Conservation (phyloP, 2,888 invertebrate genomes). For the Pomacea canaliculata region DNA sequence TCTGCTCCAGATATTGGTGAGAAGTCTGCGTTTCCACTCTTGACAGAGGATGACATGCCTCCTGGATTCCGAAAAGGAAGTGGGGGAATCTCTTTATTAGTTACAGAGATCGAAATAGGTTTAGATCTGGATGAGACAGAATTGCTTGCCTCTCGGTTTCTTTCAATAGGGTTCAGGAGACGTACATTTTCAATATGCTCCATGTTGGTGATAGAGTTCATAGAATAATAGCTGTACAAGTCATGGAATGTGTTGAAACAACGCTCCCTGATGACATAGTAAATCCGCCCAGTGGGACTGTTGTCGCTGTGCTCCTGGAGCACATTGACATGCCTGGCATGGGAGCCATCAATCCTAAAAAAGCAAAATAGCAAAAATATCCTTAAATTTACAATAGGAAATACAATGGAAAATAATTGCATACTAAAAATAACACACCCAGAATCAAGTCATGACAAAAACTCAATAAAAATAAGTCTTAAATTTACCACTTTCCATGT, state of each 20-base stretch:
- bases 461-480: not conserved
- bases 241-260: conserved; percentile 23
- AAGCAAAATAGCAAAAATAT: not conserved
- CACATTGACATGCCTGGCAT: conserved; percentile 19
- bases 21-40: not conserved
- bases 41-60: not conserved
- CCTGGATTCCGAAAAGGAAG: not conserved
- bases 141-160: not conserved
- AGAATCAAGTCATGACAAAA: not conserved
- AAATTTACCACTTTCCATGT: not conserved
- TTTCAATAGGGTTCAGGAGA: conserved; percentile 21
- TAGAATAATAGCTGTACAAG: conserved; percentile 24
- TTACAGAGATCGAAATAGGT: not conserved
- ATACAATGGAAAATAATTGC: too few relatives aligned
- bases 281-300: not conserved
- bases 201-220: conserved; percentile 26
- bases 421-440: not conserved
- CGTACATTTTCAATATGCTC: conserved; percentile 29
- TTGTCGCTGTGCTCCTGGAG: not conserved
- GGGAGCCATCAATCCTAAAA: conserved; percentile 7
- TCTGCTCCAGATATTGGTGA: not conserved
- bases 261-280: conserved; percentile 23
- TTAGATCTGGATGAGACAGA: not conserved
- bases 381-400: too few relatives aligned
- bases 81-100: conserved; percentile 1